Evolutionary conservation across 2,113 vertebrate species (phyloP).

Genomic region (Prinia subflava): DNA sequence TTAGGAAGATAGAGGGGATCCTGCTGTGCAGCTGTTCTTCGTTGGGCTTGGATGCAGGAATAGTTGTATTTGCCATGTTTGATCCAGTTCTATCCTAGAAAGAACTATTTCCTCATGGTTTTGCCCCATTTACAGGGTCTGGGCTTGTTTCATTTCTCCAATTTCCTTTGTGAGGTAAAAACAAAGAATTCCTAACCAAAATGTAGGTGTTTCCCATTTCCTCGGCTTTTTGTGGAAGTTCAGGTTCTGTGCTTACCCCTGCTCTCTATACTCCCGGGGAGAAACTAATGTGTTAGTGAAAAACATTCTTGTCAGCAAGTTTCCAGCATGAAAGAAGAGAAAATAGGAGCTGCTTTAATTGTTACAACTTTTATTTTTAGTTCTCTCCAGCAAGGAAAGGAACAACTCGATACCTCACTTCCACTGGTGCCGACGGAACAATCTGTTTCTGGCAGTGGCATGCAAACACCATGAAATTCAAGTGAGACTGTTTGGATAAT

Average conservation of each 20-base stretch:
- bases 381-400: slow-evolving; percentile 92
- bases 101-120: background rate
- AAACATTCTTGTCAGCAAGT: background rate
- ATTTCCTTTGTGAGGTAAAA: background rate
- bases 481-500: slow-evolving; percentile 74
- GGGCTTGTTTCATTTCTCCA: background rate
- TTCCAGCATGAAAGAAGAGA: background rate
- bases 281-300: background rate
- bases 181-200: background rate
- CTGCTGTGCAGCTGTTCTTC: background rate
- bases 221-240: background rate
- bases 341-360: background rate
- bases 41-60: background rate
- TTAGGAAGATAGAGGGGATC: background rate
- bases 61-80: background rate
- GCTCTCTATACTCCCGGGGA: background rate
- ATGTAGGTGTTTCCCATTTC: background rate
- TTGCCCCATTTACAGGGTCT: background rate
- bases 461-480: slow-evolving; percentile 88
- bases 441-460: slow-evolving; percentile 99
- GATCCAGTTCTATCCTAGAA: background rate
- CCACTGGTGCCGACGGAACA: slow-evolving; percentile 96
- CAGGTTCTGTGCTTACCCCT: background rate
- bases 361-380: slow-evolving; percentile 67
- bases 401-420: slow-evolving; percentile 89